Base-by-base conservation (phyloP, 2,797 vertebrate genomes). In the Muscicapa striata region DNA sequence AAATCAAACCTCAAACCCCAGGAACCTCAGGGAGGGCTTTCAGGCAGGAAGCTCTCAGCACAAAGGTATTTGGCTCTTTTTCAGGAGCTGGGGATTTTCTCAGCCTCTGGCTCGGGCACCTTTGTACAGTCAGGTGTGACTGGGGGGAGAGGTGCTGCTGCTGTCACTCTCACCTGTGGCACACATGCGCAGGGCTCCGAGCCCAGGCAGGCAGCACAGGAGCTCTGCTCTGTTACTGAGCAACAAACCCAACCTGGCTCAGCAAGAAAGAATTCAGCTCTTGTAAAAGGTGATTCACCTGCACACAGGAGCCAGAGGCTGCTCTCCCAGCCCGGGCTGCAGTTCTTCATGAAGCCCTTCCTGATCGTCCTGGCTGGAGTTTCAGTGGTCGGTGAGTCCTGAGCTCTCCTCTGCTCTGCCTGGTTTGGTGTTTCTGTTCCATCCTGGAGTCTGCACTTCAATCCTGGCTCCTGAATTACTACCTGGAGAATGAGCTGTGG, bases 41-140 rank as follows among this genome's bases (percentile, higher is more conserved):
- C 34, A 46, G 79, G 76, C 94, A 95, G 96, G 96, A 96, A 96
- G 87, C 55, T 75, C 88, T 92, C 94, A 85, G 86, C 74, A 63
- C 75, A 67, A 74, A 34, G 55, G 55, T 4, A 30, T 55, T 78
- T 96, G 96, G 93, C 96, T 24, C 20, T n/a, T 46, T 64, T 67
- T 89, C 94, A 95, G 51, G 86, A 70, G 49, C 63, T 27, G 40
- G 48, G 79, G 57, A 78, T 77, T 70, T 92, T 74, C 80, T 87
- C 49, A 76, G 76, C 62, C 45, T 75, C 49, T 51, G 73, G 27
- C 64, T 94, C 1, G 18, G 24, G 75, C 62, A 90, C 91, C 90
- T 89, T 92, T 70, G 87, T 2, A 51, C 85, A 15, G 61, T 2
- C 15, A 87, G 83, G 75, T 68, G 89, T 36, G 38, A 6, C 2